Evolutionary conservation across 1,140 invertebrate species (phyloP), one percentile per base, ranked within the genome.

Genomic region (Eurosta solidaginis): DNA sequence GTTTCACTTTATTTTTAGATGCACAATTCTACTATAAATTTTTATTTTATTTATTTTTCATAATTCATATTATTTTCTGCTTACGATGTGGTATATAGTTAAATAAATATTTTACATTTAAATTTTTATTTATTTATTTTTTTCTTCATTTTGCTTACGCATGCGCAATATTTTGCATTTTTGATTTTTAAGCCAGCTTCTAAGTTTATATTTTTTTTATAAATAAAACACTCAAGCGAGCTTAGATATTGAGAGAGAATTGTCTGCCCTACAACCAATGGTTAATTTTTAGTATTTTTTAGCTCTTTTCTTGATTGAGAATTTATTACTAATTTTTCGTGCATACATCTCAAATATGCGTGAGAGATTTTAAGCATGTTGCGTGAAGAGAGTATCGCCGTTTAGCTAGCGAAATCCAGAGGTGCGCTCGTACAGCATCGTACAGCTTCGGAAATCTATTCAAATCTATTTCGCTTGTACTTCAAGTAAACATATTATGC

Each of bases 1-100:
- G 59, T 68, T 40, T 68, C 59, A 68, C n/a, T 42, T 36, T 68
- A 40, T 68, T 68, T 68, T 68, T 68, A 68, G 59, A 68, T 68
- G 12, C 27, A 29, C 27, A 59, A 59, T n/a, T n/a, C n/a, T n/a
- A n/a, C n/a, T 29, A 59, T 33, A 17, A 1, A 47, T 36, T 59
- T 59, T 59, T 10, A 33, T 36, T 20, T 52, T 22, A 27, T 36
- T 59, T 29, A n/a, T 40, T 68, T 40, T 54, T n/a, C n/a, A n/a
- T n/a, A 4, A 29, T 68, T 68, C 22, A 3, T 40, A 20, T 17
- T 1, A 20, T 68, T 42, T 40, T 54, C 33, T n/a, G 14, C 45
- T 47, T 47, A 47, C 12, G n/a, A n/a, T n/a, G n/a, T n/a, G n/a
- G n/a, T 47, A 47, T 29, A n/a, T 12, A 59, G 9, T 25, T 59